Conservation (phyloP, 2,888 invertebrate species). For the Petrophora chlorosata region DNA sequence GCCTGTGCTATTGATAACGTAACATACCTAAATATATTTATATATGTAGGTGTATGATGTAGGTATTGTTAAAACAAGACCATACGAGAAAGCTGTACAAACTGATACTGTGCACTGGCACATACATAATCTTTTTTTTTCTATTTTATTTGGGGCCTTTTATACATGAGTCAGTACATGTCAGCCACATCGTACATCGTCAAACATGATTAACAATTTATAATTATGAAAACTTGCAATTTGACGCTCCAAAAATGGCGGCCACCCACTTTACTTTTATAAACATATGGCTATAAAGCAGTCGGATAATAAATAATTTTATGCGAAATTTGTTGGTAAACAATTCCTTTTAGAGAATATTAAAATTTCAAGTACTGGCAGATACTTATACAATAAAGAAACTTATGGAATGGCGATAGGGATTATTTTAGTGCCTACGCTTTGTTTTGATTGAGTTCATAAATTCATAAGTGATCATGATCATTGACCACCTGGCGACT, state of each 20-base stretch:
- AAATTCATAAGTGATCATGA: background rate
- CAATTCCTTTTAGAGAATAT: slow-evolving; percentile 29
- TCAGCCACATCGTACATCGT: too few species aligned
- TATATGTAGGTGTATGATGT: too few species aligned
- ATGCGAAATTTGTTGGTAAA: slow-evolving; percentile 32
- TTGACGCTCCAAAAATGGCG: slow-evolving; percentile 14
- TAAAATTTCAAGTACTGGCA: background rate
- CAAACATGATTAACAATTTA: too few species aligned
- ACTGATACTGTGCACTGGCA: too few species aligned
- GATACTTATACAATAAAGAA: background rate
- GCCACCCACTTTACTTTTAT: slow-evolving; percentile 13
- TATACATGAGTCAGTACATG: too few species aligned
- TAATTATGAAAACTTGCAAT: slow-evolving; percentile 8
- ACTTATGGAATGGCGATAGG: background rate
- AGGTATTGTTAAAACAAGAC: too few species aligned
- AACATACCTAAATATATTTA: too few species aligned
- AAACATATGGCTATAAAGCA: slow-evolving; percentile 18
- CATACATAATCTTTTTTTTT: too few species aligned
- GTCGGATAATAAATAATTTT: slow-evolving; percentile 21
- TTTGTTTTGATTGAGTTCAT: background rate
- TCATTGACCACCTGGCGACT: slow-evolving; percentile 27
- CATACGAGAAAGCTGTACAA: too few species aligned
- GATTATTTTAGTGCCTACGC: too few species aligned
- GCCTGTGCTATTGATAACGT: too few species aligned
- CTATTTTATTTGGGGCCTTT: too few species aligned